Base-by-base conservation (phyloP, 2,113 vertebrate species). In the Sinocyclocheilus grahami region DNA sequence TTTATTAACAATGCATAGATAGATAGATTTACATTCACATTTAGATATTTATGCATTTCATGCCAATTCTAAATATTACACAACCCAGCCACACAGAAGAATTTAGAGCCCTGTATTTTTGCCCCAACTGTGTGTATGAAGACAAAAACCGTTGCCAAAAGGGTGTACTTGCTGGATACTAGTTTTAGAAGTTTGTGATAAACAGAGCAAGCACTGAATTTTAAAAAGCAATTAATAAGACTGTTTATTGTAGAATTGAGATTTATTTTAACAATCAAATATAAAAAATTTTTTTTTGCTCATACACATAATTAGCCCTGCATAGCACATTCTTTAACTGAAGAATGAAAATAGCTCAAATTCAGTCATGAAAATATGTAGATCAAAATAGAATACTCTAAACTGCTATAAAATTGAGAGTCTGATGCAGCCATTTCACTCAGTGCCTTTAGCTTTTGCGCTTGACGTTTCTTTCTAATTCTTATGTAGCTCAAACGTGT, bases 361-460 rank as follows among this genome's bases (percentile, higher is more conserved):
- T 78, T 58, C 27, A 78, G 30, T 22, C 30, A 78, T 77, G 16
- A 77, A 53, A 77, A 77, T 24, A 27, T 53, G 0, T 78, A 13
- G 53, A 39, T 13, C 30, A 69, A 86, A n/a, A 16, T 27, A 89
- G 76, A 84, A 86, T 84, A 53, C 53, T 60, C 33, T 79, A 42
- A 86, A 63, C 42, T 53, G 67, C 78, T 60, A 53, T 88, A 82
- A 55, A 85, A 88, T 22, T 24, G 24, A 72, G 69, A 74, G 86
- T 71, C 74, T 55, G 86, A 87, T 84, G 76, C 55, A 86, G 53
- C 42, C 67, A 11, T 63, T 69, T 46, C 79, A 67, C 79, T 24
- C 37, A 39, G 30, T 78, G 62, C 20, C 67, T 55, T n/a, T 48
- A 60, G 67, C 27, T 63, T 75, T 78, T 20, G n/a, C 53, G 24